Percentiles rank a stretch among this genome's conserved stretches.
These are phyloP conservation scores for Erynnis tages DNA, from an alignment of 2,888 invertebrate species.

Conservation along the genomic window DNA sequence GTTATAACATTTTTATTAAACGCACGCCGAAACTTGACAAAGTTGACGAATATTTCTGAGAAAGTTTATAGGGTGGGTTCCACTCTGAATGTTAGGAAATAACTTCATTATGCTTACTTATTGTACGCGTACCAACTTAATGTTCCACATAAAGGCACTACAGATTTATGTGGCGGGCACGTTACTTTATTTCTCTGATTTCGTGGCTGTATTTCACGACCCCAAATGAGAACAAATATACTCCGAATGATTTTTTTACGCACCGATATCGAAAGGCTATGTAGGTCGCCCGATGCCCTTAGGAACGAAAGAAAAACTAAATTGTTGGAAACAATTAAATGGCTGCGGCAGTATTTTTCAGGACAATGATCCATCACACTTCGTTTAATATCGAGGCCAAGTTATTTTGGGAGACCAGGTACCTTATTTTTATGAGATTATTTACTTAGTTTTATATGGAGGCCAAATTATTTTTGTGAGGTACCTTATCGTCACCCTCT, in stretches of 20 bases:
- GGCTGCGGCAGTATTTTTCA: not conserved
- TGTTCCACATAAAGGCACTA: conserved; percentile 20
- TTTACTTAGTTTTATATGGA: no score
- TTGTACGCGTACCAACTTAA: conserved; percentile 18
- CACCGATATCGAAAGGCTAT: conserved; percentile 12
- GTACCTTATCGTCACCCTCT: no score
- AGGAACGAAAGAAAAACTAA: not conserved
- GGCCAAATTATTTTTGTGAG: no score
- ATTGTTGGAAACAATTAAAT: not conserved
- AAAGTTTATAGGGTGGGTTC: conserved; percentile 8
- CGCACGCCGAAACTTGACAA: conserved; percentile 13
- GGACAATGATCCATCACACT: no score
- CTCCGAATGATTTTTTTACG: conserved; percentile 16
- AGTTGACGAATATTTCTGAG: conserved; percentile 7
- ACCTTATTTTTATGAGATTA: no score
- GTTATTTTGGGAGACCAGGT: no score
- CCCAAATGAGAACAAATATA: conserved; percentile 23
- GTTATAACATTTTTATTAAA: conserved; percentile 12
- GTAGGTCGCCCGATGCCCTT: conserved; percentile 8
- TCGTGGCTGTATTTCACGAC: conserved; percentile 22
- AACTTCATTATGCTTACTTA: conserved; percentile 19
- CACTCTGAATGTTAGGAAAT: conserved; percentile 16
- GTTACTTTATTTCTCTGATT: conserved; percentile 14
- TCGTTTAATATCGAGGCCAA: no score
- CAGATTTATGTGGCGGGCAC: conserved; percentile 15